phyloP scores from a whole-genome alignment of 2,113 vertebrate species.

The Sceloporus tristichus region DNA sequence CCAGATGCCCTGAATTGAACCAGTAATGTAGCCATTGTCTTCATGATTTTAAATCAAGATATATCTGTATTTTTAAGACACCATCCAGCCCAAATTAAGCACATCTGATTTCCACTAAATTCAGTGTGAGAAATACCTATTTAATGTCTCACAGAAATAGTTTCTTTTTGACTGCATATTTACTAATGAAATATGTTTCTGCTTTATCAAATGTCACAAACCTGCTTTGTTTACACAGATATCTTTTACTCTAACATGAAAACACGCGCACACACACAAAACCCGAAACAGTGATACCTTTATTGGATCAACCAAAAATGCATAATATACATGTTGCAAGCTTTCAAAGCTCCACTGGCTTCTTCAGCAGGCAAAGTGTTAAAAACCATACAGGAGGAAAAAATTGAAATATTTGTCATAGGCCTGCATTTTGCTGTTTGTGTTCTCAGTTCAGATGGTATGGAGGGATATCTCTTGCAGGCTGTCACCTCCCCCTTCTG shows the following conservation, averaged over 20 bases:
- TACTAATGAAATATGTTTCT: not conserved
- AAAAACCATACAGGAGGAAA: too few relatives aligned
- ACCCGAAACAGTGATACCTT: constrained; percentile 29
- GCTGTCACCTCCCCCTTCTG: too few relatives aligned
- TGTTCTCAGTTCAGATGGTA: too few relatives aligned
- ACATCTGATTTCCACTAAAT: not conserved
- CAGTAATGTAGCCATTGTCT: constrained; percentile 40
- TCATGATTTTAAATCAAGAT: constrained; percentile 55
- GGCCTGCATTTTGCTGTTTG: too few relatives aligned
- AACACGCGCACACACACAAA: too few relatives aligned
- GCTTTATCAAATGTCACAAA: not conserved
- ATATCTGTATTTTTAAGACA: constrained; percentile 40
- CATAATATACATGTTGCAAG: too few relatives aligned
- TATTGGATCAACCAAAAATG: not conserved
- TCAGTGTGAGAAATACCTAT: not conserved
- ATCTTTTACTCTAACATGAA: too few relatives aligned
- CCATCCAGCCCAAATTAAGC: not conserved
- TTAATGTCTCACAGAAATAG: constrained; percentile 1
- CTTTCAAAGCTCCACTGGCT: too few relatives aligned
- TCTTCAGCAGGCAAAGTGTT: too few relatives aligned
- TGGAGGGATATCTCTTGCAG: too few relatives aligned
- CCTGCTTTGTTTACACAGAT: not conserved
- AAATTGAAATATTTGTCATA: too few relatives aligned
- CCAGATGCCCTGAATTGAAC: constrained; percentile 42
- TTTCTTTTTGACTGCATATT: constrained; percentile 2